A percentile compares a stretch with the other conserved stretches of the same genome.
Conservation (phyloP, 1,140 invertebrate genomes). For the Plodia interpunctella region DNA sequence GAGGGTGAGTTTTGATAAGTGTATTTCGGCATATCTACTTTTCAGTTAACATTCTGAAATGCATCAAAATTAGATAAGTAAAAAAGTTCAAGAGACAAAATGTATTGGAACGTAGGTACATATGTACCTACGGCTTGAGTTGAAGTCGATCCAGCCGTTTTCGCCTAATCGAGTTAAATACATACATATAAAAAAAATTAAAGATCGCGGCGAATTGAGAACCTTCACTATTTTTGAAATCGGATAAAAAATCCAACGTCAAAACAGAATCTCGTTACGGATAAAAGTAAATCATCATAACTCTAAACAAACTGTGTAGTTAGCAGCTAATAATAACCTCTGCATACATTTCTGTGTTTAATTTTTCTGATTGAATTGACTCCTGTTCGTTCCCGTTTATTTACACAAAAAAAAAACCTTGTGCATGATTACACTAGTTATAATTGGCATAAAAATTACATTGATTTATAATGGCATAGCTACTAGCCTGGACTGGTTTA, state of each 20-base stretch:
- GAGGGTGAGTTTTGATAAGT: too few relatives aligned
- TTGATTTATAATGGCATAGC: not conserved
- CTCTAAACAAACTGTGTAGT: not conserved
- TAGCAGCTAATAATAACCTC: not conserved
- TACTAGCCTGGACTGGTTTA: not conserved
- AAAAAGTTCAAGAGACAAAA: too few relatives aligned
- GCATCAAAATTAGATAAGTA: too few relatives aligned
- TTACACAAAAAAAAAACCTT: conserved; percentile 7
- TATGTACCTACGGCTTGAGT: too few relatives aligned
- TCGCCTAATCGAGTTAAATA: too few relatives aligned
- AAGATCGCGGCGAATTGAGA: too few relatives aligned
- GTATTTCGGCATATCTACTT: too few relatives aligned
- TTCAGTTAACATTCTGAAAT: too few relatives aligned
- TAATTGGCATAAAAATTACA: conserved; percentile 7
- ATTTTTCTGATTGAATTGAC: not conserved
- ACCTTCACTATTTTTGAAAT: too few relatives aligned
- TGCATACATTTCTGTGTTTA: not conserved
- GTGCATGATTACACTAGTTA: conserved; percentile 8
- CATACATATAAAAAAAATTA: too few relatives aligned
- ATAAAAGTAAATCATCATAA: not conserved
- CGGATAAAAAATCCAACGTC: not conserved
- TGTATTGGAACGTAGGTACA: too few relatives aligned
- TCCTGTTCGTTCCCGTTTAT: not conserved
- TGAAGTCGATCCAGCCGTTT: too few relatives aligned
- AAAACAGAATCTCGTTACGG: not conserved